Evolutionary conservation across 2,113 vertebrate species (phyloP).

Genomic region (Ranitomeya imitator): DNA sequence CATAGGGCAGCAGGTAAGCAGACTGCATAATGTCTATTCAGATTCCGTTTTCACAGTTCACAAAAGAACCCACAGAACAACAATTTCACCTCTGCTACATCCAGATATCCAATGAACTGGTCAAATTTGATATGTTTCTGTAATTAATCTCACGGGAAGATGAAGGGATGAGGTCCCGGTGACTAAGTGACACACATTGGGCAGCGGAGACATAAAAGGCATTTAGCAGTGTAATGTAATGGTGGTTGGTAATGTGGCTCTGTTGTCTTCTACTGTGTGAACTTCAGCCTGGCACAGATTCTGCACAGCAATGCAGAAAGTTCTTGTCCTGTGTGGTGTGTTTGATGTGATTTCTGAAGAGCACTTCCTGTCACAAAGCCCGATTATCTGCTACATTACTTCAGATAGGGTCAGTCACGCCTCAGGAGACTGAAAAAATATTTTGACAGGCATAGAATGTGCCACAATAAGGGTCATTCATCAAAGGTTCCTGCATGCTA

Average conservation of each 20-base stretch:
- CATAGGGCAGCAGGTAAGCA: background rate
- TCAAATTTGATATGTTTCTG: background rate
- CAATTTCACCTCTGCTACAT: background rate
- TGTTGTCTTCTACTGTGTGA: constrained; percentile 33
- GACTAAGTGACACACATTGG: background rate
- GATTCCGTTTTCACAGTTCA: background rate
- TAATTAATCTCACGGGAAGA: constrained; percentile 34
- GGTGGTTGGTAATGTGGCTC: constrained; percentile 34
- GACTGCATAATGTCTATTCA: background rate
- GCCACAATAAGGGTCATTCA: constrained; percentile 51
- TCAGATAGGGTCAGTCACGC: constrained; percentile 53
- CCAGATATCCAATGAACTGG: background rate
- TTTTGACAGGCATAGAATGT: constrained; percentile 52
- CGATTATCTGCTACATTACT: constrained; percentile 55
- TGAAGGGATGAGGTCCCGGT: constrained; percentile 6
- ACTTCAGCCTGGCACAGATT: constrained; percentile 21
- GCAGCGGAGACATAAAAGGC: background rate
- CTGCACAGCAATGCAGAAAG: constrained; percentile 49
- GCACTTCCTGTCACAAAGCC: constrained; percentile 53
- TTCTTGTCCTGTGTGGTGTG: constrained; percentile 39
- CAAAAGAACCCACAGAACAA: background rate
- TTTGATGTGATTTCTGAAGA: constrained; percentile 53
- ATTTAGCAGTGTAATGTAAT: constrained; percentile 17
- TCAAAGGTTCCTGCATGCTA: constrained; percentile 24
- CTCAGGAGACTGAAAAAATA: constrained; percentile 54